These are phyloP conservation scores for Manis pentadactyla DNA, from an alignment of 2,797 vertebrate species.

Conservation along the genomic window DNA sequence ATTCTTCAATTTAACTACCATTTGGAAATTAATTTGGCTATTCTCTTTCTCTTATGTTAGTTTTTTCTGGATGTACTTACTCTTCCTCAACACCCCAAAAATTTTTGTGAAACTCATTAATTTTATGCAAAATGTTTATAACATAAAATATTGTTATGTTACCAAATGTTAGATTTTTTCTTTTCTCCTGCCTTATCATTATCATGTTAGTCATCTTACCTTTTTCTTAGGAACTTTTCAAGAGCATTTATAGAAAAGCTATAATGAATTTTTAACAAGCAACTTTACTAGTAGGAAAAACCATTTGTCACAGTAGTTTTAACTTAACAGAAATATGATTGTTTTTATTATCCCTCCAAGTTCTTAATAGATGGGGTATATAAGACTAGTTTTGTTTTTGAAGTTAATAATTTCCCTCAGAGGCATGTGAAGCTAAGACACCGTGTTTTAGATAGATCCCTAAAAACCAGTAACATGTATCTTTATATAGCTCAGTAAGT, in stretches of 20 bases:
- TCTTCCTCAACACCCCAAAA: background rate
- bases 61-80: conserved; percentile 5
- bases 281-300: background rate
- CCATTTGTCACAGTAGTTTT: background rate
- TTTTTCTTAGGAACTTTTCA: background rate
- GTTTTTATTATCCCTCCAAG: background rate
- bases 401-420: background rate
- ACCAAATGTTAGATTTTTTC: background rate
- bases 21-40: background rate
- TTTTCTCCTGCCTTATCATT: background rate
- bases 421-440: background rate
- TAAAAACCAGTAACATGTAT: background rate
- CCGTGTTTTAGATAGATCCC: background rate
- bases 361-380: background rate
- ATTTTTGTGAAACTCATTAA: conserved; percentile 1
- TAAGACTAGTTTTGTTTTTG: background rate
- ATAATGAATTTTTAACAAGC: background rate
- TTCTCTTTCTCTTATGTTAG: background rate
- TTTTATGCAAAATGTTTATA: conserved; percentile 12
- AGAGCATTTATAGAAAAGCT: background rate
- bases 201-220: background rate
- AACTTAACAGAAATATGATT: background rate
- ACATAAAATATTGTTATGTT: background rate
- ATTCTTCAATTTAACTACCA: background rate
- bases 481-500: background rate